Conservation (phyloP, 1,140 invertebrate genomes). For the Berghia stephanieae region DNA sequence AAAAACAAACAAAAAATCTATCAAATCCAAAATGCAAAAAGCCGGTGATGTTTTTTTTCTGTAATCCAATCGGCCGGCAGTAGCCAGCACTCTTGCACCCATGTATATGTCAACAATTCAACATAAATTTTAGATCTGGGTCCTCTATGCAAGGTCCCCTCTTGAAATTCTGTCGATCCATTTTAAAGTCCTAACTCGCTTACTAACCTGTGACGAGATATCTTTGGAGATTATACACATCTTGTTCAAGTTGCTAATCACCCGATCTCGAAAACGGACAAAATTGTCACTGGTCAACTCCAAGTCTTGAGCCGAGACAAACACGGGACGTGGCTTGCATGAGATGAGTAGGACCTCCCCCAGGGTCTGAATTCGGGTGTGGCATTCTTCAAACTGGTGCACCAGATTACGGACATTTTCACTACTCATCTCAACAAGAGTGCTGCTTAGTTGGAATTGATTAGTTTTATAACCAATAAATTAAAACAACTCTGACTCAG, state of each 20-base stretch:
- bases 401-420: slow-evolving; percentile 44
- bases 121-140: too few relatives aligned
- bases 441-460: too few relatives aligned
- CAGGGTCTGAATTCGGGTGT: slow-evolving; percentile 49
- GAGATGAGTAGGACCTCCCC: slow-evolving; percentile 55
- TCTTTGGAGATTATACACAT: slow-evolving; percentile 42
- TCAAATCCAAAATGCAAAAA: background rate
- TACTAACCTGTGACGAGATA: slow-evolving; percentile 32
- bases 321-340: slow-evolving; percentile 49
- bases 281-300: slow-evolving; percentile 32
- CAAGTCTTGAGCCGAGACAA: slow-evolving; percentile 35
- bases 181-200: too few relatives aligned
- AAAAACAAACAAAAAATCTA: background rate
- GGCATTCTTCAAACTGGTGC: slow-evolving; percentile 47
- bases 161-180: too few relatives aligned
- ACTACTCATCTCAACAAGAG: too few relatives aligned
- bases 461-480: too few relatives aligned
- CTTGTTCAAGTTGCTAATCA: slow-evolving; percentile 41
- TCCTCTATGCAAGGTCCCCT: too few relatives aligned
- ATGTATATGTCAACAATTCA: background rate
- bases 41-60: background rate
- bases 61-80: background rate
- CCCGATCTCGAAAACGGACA: slow-evolving; percentile 39
- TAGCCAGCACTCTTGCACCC: background rate
- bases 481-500: too few relatives aligned